These are phyloP conservation scores for Salarias fasciatus DNA, from an alignment of 2,797 vertebrate species.

Conservation along the genomic window DNA sequence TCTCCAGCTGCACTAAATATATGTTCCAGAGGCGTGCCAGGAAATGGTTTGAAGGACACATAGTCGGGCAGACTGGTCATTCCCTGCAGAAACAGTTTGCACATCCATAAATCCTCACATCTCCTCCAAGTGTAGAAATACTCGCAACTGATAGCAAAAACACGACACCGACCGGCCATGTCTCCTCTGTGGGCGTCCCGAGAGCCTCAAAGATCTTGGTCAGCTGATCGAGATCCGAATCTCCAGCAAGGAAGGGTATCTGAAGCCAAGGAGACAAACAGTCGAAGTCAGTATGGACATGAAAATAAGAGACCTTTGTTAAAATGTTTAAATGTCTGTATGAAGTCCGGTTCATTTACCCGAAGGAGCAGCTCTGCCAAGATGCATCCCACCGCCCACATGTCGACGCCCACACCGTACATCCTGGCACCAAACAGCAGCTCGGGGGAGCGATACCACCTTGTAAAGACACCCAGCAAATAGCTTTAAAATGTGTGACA, in stretches of 20 bases:
- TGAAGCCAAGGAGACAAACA: conserved; percentile 54
- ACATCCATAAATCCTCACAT: not conserved
- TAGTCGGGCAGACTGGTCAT: conserved; percentile 95
- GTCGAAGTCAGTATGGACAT: conserved; percentile 8
- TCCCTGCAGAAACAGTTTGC: conserved; percentile 79
- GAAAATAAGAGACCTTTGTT: not conserved
- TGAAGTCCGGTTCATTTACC: conserved; percentile 74
- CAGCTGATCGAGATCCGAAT: conserved; percentile 96
- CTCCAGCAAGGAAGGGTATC: conserved; percentile 97
- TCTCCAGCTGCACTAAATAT: conserved; percentile 98
- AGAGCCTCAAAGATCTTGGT: conserved; percentile 97
- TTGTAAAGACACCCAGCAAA: conserved; percentile 45
- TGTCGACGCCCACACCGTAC: conserved; percentile 97
- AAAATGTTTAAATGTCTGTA: conserved; percentile 1
- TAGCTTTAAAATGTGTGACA: too few relatives aligned
- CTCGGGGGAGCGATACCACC: conserved; percentile 97
- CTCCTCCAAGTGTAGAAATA: not conserved
- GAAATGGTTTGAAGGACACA: conserved; percentile 94
- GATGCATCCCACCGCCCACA: conserved; percentile 99
- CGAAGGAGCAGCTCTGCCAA: conserved; percentile 94
- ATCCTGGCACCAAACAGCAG: conserved; percentile 96
- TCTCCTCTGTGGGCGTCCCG: conserved; percentile 94
- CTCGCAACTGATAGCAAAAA: not conserved
- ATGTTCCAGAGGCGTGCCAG: conserved; percentile 92
- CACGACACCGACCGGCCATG: conserved; percentile 90